Evolutionary conservation across 2,113 vertebrate species (phyloP), one percentile per base, ranked within the genome.

Genomic region (Polyodon spathula): DNA sequence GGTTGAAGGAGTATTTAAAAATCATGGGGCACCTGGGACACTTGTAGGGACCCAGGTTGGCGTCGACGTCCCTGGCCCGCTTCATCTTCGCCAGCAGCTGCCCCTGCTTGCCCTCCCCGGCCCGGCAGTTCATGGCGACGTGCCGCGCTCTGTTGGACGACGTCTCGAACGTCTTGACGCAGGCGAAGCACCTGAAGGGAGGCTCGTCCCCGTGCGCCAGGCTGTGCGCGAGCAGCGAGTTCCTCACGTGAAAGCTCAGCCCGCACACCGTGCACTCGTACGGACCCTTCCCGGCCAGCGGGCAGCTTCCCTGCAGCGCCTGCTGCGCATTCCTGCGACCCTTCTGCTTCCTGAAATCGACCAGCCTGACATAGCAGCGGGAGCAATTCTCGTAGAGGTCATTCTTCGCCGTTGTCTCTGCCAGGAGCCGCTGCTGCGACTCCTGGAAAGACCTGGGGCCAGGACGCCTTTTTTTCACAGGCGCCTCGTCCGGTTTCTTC

Each of bases 1-100:
- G 75, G 71, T 84, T 85, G 71, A 74, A 80, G 8, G 68, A 73
- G 53, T 85, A 78, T 55, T 74, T 85, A 70, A 87, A 87, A 58
- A 69, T 11, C 3, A 73, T 66, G 60, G 78, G 72, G 68, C 87
- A 89, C 40, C 84, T 63, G 27, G 79, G 81, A 52, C 87, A 89
- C 67, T 82, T 72, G 59, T 68, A 79, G 64, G 68, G 76, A 6
- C 12, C 54, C 12, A 1, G 6, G 0, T 1, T 37, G 3, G 61
- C 39, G 39, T 41, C 46, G 38, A 51, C 60, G 8, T 55, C 37
- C 12, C 27, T 27, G 51, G n/a, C n/a, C 38, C 9, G 10, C 15
- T 44, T 15, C 44, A 44, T 50, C 8, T 37, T 37, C 50, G n/a
- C 8, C 9, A n/a, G 16, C 9, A 5, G 1, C 10, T 54, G 5